Base-by-base conservation (phyloP, 92 coral and sea anemone genomes). In the Phenganax stokvisi region DNA sequence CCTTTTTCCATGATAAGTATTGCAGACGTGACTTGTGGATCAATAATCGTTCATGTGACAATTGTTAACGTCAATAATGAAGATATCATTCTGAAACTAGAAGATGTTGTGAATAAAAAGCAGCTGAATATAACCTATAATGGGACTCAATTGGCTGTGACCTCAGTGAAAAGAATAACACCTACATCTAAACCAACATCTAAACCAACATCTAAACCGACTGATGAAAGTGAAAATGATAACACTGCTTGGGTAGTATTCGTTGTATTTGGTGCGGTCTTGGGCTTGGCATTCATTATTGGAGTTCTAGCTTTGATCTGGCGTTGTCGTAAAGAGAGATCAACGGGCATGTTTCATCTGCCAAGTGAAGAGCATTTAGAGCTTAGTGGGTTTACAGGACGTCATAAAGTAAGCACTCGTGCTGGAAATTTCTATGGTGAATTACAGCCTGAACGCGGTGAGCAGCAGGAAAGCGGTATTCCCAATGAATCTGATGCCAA, bases 391-490 rank as follows among this genome's bases (percentile, higher is more conserved):
- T 94, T 90, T 71, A 56, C 81, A 16, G 89, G 91, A 12, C 79
- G 83, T 56, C 87, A 90, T 30, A 89, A 93, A 72, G 89, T 92
- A 2, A 53, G 31, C 57, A 86, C 84, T 58, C 83, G 84, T 31
- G 87, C 79, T 54, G 90, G 88, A 12, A 86, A 94, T 68, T 92
- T 87, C 88, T 94, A 94, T 77, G 98, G 98, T 13, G 91, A 83
- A 9, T 52, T 65, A 64, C 56, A 77, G n/a, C 54, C 56, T 0
- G 74, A 79, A 47, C 54, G 51, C 54, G 30, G 20, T 10, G 74
- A 63, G 51, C 60, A 10, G 9, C 68, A 28, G 7, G 16, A 31
- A 12, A 12, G 62, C 47, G 15, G 44, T 54, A 68, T 56, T 16
- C 68, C 51, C 8, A 63, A 79, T 64, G 83, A 65, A 54, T 54